Evolutionary conservation across 92 coral and sea anemone genomes (phyloP).

Genomic region (Bergia puertoricense): DNA sequence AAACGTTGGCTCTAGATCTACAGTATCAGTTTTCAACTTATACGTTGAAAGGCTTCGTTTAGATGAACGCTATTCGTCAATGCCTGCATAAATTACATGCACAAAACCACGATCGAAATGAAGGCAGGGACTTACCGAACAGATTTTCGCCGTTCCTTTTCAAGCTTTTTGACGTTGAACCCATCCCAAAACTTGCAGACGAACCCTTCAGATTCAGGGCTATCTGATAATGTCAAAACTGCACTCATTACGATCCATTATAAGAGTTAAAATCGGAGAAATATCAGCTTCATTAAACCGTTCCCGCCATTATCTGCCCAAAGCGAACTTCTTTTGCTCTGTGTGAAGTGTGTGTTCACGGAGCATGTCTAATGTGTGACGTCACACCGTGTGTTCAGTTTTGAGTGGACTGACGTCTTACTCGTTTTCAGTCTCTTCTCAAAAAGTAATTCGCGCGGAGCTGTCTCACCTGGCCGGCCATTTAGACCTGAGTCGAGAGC

Average conservation of each 20-base stretch:
- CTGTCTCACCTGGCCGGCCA: too few species aligned
- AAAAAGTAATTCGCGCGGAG: too few species aligned
- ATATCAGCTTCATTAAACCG: slow-evolving; percentile 60
- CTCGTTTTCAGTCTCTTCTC: slow-evolving; percentile 15
- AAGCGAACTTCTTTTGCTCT: slow-evolving; percentile 26
- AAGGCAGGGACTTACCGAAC: slow-evolving; percentile 84
- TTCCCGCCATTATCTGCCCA: slow-evolving; percentile 80
- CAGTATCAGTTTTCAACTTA: too few species aligned
- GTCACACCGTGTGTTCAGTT: slow-evolving; percentile 27
- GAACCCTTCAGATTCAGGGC: slow-evolving; percentile 49
- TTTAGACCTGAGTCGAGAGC: too few species aligned
- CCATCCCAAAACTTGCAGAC: slow-evolving; percentile 73
- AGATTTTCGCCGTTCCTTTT: slow-evolving; percentile 73
- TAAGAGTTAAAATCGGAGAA: slow-evolving; percentile 49
- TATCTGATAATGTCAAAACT: slow-evolving; percentile 41
- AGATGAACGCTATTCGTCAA: slow-evolving; percentile 34
- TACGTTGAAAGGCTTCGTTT: slow-evolving; percentile 14
- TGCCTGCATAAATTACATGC: slow-evolving; percentile 86
- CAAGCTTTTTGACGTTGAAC: slow-evolving; percentile 77
- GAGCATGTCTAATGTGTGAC: slow-evolving; percentile 50
- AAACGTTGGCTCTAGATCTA: not conserved
- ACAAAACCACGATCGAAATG: slow-evolving; percentile 61
- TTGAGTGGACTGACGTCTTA: slow-evolving; percentile 7
- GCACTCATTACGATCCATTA: slow-evolving; percentile 44
- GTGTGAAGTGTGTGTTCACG: slow-evolving; percentile 21